phyloP scores from a whole-genome alignment of 1,140 invertebrate species.

The Ceratosolen fusciceps region DNA sequence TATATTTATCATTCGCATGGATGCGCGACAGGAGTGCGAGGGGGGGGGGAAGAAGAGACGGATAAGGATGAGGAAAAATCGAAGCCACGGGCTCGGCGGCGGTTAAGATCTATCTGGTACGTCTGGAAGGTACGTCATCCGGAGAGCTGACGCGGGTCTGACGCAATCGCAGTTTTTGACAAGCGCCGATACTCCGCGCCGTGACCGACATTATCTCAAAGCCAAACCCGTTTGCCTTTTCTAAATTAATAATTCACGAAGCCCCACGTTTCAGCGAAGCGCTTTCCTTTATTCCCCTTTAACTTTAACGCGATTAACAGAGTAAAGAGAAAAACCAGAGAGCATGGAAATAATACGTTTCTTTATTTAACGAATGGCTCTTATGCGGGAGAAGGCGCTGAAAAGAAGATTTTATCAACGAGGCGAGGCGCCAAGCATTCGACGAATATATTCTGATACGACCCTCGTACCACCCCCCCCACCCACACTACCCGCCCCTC shows the following conservation, averaged over 20 bases:
- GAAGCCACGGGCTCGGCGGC: no score
- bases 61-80: no score
- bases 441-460: no score
- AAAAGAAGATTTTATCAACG: conserved; percentile 1
- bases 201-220: conserved; percentile 14
- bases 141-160: neutral
- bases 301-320: neutral
- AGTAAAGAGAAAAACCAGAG: neutral
- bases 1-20: neutral
- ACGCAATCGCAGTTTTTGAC: conserved; percentile 2
- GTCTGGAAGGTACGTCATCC: neutral
- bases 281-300: neutral
- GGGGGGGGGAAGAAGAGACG: no score
- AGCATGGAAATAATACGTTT: neutral
- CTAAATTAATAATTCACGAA: conserved; percentile 11
- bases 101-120: no score
- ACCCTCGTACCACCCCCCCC: no score
- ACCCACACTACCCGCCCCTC: no score
- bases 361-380: neutral
- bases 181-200: neutral
- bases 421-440: neutral
- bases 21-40: neutral
- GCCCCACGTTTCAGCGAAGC: neutral
- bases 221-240: conserved; percentile 6
- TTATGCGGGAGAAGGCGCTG: neutral